phyloP scores from a whole-genome alignment of 2,888 invertebrate genomes.

The Loripinus fragilis region DNA sequence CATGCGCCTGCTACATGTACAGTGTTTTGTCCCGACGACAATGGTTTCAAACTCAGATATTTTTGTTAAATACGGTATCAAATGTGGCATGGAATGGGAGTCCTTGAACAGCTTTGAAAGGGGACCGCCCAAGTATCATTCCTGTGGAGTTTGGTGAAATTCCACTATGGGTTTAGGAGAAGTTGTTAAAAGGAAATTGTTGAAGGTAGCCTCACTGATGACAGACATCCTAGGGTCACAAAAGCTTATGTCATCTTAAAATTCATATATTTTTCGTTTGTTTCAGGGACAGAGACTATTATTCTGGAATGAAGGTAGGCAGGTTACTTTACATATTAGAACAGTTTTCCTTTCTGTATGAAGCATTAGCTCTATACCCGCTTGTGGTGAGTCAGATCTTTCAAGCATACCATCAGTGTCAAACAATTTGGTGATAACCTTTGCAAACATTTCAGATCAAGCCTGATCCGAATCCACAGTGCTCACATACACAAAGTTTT shows the following conservation, averaged over 20 bases:
- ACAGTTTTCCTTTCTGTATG: neutral
- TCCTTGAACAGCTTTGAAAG: neutral
- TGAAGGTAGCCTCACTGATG: neutral
- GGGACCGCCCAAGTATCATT: neutral
- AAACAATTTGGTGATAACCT: neutral
- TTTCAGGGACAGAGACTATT: slow-evolving; percentile 12
- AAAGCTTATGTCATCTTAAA: neutral
- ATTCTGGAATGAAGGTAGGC: slow-evolving; percentile 12
- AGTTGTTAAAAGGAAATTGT: neutral
- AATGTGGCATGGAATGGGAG: too few relatives aligned
- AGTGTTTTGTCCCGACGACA: too few relatives aligned
- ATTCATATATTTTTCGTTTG: neutral
- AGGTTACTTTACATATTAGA: neutral
- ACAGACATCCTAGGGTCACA: neutral
- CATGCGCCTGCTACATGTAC: too few relatives aligned
- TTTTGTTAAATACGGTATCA: too few relatives aligned
- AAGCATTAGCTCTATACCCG: neutral
- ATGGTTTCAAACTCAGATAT: too few relatives aligned
- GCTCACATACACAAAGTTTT: too few relatives aligned
- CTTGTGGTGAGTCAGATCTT: neutral
- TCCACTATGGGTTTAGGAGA: too few relatives aligned
- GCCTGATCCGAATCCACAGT: neutral
- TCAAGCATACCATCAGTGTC: too few relatives aligned
- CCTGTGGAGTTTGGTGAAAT: too few relatives aligned
- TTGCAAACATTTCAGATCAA: neutral